Percentiles rank a stretch among this genome's conserved stretches.
phyloP scores from a whole-genome alignment of 2,113 vertebrate species.

The Prunella himalayana region DNA sequence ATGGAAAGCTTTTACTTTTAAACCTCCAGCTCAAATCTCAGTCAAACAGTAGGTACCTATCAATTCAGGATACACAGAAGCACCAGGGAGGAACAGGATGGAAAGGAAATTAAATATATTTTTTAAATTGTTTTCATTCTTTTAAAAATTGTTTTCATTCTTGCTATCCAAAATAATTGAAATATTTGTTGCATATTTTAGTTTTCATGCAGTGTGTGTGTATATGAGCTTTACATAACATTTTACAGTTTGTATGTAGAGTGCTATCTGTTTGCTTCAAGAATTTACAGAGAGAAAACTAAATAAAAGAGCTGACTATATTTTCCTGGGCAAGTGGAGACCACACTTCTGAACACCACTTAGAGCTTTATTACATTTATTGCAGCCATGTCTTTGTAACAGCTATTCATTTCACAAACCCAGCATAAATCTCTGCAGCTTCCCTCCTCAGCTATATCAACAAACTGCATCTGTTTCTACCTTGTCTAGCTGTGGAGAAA shows the following conservation, averaged over 20 bases:
- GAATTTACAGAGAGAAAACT: background rate
- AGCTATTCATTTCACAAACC: background rate
- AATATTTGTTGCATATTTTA: background rate
- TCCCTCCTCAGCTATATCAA: background rate
- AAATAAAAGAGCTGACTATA: background rate
- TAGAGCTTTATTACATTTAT: background rate
- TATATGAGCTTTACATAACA: background rate
- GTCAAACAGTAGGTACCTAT: background rate
- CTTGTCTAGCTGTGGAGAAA: background rate
- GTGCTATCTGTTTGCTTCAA: background rate
- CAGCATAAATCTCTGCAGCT: background rate
- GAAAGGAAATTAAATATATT: background rate
- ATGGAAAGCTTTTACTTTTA: background rate
- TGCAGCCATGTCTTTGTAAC: background rate
- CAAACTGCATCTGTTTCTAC: background rate
- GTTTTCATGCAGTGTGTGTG: background rate
- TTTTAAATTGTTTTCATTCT: background rate
- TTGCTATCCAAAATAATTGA: background rate
- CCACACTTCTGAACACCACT: background rate
- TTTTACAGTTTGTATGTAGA: background rate
- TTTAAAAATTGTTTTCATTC: background rate
- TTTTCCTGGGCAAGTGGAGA: background rate
- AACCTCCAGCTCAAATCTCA: background rate
- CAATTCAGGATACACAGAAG: background rate
- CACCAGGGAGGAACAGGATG: fast-evolving